Base-by-base conservation (phyloP, 2,797 vertebrate genomes). In the Diceros bicornis region DNA sequence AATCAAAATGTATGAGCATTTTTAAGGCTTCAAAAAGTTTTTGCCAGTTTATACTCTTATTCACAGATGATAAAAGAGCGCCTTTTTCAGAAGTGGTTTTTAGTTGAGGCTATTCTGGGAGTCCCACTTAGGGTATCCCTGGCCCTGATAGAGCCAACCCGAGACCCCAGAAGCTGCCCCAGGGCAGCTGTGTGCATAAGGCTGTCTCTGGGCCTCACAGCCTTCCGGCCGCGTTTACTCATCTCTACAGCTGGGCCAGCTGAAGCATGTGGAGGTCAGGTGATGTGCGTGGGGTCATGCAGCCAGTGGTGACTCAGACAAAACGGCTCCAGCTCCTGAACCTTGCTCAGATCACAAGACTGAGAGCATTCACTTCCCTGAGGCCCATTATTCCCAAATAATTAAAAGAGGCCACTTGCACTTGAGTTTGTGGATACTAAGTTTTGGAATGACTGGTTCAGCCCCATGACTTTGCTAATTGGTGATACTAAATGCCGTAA, bases 301-400 rank as follows among this genome's bases (percentile, higher is more conserved):
- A 84, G 82, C 82, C 83, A 79, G 75, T 8, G 7, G 69, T 97
- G 97, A 98, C 97, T 98, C 97, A 98, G 96, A 96, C 93, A 93
- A 95, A 97, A 95, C 96, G 81, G 68, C 81, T 85, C 91, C 84
- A 88, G 87, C 90, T 96, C 95, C 97, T 94, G 95, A 98, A 96
- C 97, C 97, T 98, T 69, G 68, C 95, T 97, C 97, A 85, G 82
- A 96, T 97, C 88, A 17, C 98, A 93, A 96, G 97, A 95, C 96
- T 95, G n/a, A 87, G 64, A 34, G 52, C 34, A 41, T n/a, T 85
- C 13, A 8, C 89, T 96, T 96, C 82, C 91, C 92, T 7, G 68
- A 55, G 64, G 96, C 85, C 82, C 52, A 17, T 16, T 86, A 77
- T 85, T 71, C 74, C 55, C 72, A 50, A 32, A 55, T 92, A 85